Evolutionary conservation across 2,888 invertebrate genomes (phyloP).

Genomic region (Mimas tiliae): DNA sequence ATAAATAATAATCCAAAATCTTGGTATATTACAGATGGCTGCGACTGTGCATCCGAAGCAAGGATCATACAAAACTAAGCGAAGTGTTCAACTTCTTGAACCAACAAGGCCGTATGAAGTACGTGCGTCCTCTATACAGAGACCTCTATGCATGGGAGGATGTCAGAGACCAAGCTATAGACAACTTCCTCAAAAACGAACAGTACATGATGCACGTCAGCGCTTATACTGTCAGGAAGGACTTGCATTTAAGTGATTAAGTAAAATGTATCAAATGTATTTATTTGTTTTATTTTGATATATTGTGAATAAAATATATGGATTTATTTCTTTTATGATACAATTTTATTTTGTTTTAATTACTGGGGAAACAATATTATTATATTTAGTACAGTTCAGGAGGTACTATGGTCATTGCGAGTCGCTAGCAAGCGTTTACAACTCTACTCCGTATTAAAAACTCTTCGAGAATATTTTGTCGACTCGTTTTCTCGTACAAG

Average conservation of each 20-base stretch:
- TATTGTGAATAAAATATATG: conserved; percentile 19
- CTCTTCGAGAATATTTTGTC: no score
- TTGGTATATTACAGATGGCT: conserved; percentile 87
- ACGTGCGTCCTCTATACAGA: conserved; percentile 93
- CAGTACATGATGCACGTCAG: conserved; percentile 93
- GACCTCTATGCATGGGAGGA: conserved; percentile 93
- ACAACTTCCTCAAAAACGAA: conserved; percentile 89
- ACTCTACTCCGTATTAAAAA: no score
- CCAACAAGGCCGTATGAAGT: conserved; percentile 96
- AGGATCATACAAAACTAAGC: conserved; percentile 87
- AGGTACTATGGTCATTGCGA: no score
- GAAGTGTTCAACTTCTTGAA: conserved; percentile 91
- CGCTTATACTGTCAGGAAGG: conserved; percentile 89
- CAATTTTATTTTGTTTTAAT: not conserved
- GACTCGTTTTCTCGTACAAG: no score
- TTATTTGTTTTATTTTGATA: conserved; percentile 18
- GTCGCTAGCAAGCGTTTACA: no score
- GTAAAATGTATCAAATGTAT: conserved; percentile 28
- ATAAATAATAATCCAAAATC: not conserved
- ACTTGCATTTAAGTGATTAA: conserved; percentile 85
- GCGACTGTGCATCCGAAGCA: conserved; percentile 90
- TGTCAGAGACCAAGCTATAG: conserved; percentile 87
- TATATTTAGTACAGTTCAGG: no score
- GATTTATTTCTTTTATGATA: conserved; percentile 9
- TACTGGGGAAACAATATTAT: no score